A percentile compares a stretch with the other conserved stretches of the same genome.
Evolutionary conservation across 1,140 invertebrate species (phyloP).

Genomic region (Listronotus bonariensis): DNA sequence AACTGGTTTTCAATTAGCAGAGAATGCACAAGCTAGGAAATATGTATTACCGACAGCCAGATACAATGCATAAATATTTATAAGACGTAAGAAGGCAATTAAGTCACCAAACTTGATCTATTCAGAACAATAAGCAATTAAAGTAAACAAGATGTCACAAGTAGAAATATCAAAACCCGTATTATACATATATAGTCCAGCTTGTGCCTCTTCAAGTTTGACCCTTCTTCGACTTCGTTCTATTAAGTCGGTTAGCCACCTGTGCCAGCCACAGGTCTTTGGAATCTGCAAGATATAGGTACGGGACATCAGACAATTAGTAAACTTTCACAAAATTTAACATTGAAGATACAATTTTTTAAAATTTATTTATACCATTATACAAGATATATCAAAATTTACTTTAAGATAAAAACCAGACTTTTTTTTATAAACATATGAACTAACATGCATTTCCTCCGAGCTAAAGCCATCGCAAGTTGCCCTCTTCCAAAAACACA

Average conservation of each 20-base stretch:
- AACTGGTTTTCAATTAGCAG: no score
- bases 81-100: conserved; percentile 21
- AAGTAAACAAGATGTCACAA: conserved; percentile 25
- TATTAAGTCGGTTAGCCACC: conserved; percentile 9
- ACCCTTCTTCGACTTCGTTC: conserved; percentile 4
- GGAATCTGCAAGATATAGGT: no score
- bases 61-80: conserved; percentile 10
- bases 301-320: no score
- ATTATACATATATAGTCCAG: conserved; percentile 16
- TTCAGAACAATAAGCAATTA: conserved; percentile 30
- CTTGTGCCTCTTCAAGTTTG: conserved; percentile 8
- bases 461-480: no score
- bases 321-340: no score
- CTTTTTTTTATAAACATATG: no score
- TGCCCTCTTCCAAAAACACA: no score
- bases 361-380: no score
- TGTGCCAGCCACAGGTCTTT: conserved; percentile 1
- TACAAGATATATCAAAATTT: no score
- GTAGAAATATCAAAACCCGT: conserved; percentile 9
- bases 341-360: no score
- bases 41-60: conserved; percentile 1
- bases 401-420: no score
- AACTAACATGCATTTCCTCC: no score
- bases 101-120: conserved; percentile 20
- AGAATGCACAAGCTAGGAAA: background rate